phyloP scores from a whole-genome alignment of 2,113 vertebrate genomes.

The Damaliscus lunatus region DNA sequence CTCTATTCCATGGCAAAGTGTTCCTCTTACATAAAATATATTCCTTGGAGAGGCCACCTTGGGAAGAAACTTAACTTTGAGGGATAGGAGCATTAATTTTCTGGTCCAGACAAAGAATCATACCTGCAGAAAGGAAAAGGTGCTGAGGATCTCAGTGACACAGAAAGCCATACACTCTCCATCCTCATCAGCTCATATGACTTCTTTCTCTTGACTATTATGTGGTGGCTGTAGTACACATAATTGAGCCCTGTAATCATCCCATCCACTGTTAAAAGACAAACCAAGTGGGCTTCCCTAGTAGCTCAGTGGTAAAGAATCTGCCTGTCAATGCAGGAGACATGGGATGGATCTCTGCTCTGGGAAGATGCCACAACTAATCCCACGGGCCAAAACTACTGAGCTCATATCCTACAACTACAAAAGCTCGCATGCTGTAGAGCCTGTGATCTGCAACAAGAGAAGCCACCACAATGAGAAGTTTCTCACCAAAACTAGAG shows the following conservation, averaged over 20 bases:
- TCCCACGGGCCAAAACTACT: fast-evolving
- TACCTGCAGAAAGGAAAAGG: neutral
- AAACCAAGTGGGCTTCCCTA: neutral
- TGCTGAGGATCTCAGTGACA: neutral
- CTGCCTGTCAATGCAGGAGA: neutral
- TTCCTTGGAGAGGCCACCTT: neutral
- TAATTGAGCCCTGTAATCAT: neutral
- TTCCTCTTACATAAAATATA: neutral
- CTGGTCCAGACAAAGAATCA: neutral
- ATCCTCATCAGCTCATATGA: neutral
- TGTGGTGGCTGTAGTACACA: neutral
- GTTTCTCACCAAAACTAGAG: neutral
- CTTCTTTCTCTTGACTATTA: neutral
- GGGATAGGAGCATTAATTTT: neutral
- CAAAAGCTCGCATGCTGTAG: neutral
- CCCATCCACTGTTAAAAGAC: neutral
- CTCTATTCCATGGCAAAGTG: neutral
- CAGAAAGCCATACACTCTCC: neutral
- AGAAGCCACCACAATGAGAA: fast-evolving
- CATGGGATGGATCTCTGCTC: neutral
- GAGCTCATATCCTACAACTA: neutral
- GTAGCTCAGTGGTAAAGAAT: neutral
- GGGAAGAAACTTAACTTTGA: neutral
- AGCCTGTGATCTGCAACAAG: neutral
- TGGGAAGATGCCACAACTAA: neutral